phyloP scores from a whole-genome alignment of 2,797 vertebrate species.

The Otus scops region DNA sequence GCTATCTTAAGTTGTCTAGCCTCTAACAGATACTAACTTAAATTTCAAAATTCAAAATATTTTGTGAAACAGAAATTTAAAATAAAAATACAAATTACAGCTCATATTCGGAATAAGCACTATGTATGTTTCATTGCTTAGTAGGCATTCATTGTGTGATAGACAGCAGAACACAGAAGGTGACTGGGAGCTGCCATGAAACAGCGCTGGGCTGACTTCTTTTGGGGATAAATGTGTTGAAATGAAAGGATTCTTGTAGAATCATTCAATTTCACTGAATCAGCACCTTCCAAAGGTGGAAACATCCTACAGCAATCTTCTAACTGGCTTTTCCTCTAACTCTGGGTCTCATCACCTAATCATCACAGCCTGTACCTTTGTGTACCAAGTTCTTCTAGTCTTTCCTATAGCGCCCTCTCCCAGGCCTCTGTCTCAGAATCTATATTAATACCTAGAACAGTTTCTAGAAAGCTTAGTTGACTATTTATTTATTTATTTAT shows the following conservation, averaged over 20 bases:
- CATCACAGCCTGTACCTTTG: background rate
- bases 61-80: background rate
- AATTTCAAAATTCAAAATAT: background rate
- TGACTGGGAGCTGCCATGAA: background rate
- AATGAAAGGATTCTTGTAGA: background rate
- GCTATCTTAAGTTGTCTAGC: background rate
- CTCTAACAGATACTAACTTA: background rate
- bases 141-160: background rate
- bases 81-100: too few relatives aligned
- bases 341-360: background rate
- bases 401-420: background rate
- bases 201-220: background rate
- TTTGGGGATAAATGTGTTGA: background rate
- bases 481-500: background rate
- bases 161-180: background rate
- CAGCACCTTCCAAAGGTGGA: background rate
- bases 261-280: background rate
- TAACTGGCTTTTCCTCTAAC: background rate
- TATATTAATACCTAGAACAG: background rate
- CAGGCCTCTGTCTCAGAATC: background rate
- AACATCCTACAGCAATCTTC: background rate
- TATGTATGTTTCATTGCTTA: background rate
- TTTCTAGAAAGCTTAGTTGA: background rate
- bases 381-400: background rate
- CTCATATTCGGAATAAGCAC: background rate